Evolutionary conservation across 2,113 vertebrate species (phyloP), one percentile per base, ranked within the genome.

Genomic region (Pavo muticus): DNA sequence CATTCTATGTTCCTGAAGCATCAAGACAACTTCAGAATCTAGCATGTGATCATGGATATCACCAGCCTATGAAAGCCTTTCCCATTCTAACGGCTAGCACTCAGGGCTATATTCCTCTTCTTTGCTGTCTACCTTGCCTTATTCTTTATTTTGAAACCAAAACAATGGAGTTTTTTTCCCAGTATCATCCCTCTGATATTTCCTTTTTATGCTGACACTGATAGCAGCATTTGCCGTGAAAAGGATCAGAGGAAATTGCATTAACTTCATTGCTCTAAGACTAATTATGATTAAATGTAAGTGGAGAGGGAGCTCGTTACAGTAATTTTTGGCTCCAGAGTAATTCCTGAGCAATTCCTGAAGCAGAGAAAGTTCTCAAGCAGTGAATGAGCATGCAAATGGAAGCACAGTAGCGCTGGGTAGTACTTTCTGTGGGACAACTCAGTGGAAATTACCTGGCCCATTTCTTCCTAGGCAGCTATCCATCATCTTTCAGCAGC

Each of bases 191-290:
- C 57, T 87, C 73, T 92, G 64, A 56, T 81, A 57, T 68, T 84
- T 72, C 71, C 89, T 90, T 96, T 95, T 87, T 87, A 90, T 2
- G 19, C 17, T 70, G 87, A 75, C 63, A 60, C 0, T 4, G 73
- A 92, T 42, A 78, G 39, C 35, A 94, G 42, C 14, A 63, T 79
- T 95, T 93, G 74, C 61, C 94, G 83, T 77, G 90, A 88, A 94
- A 96, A 90, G 77, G 80, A 94, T 71, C 89, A 93, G 79, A 91
- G 69, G 93, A 94, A 91, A 93, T 87, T 90, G 82, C 94, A 91
- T 81, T 97, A 89, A 93, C 70, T 95, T 96, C 94, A 97, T 94
- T 91, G 95, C 39, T 63, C 76, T 92, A 50, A 75, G 84, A 94
- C 77, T 97, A 97, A 97, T 86, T 95, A 92, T 61, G 54, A 57